phyloP scores from a whole-genome alignment of 2,797 vertebrate genomes.

The Antennarius maculatus region DNA sequence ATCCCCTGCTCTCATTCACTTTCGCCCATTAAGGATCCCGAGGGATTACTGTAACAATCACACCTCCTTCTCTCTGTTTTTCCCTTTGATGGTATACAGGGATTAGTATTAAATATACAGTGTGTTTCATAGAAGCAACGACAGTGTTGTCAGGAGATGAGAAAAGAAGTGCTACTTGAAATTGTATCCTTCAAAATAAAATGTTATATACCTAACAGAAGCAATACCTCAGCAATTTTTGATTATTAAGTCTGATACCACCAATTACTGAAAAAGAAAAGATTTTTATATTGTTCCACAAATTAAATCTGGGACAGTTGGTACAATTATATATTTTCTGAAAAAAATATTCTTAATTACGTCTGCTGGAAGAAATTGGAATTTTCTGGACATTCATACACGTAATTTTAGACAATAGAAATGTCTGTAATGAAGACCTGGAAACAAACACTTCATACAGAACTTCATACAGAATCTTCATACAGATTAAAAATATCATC shows the following conservation, averaged over 20 bases:
- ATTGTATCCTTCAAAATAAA: constrained; percentile 24
- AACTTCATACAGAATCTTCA: no score
- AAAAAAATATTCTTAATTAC: not conserved
- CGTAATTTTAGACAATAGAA: no score
- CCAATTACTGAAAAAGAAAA: not conserved
- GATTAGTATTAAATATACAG: constrained; percentile 74
- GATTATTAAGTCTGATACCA: not conserved
- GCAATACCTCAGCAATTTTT: constrained; percentile 4
- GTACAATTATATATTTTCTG: not conserved
- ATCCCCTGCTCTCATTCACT: constrained; percentile 76
- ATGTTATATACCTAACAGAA: constrained; percentile 21
- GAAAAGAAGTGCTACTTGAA: constrained; percentile 18
- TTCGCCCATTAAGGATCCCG: constrained; percentile 71
- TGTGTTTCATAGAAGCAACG: constrained; percentile 44
- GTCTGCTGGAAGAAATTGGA: not conserved
- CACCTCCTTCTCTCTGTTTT: constrained; percentile 49
- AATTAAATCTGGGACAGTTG: no score
- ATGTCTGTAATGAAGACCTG: no score
- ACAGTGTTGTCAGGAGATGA: constrained; percentile 44
- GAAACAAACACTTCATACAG: no score
- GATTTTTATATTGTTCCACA: constrained; percentile 1
- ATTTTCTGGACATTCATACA: no score
- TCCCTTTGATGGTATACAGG: constrained; percentile 70
- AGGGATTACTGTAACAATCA: constrained; percentile 79
- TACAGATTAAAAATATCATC: no score